These are phyloP conservation scores for Geococcyx californianus DNA, from an alignment of 2,113 vertebrate genomes.

Conservation along the genomic window DNA sequence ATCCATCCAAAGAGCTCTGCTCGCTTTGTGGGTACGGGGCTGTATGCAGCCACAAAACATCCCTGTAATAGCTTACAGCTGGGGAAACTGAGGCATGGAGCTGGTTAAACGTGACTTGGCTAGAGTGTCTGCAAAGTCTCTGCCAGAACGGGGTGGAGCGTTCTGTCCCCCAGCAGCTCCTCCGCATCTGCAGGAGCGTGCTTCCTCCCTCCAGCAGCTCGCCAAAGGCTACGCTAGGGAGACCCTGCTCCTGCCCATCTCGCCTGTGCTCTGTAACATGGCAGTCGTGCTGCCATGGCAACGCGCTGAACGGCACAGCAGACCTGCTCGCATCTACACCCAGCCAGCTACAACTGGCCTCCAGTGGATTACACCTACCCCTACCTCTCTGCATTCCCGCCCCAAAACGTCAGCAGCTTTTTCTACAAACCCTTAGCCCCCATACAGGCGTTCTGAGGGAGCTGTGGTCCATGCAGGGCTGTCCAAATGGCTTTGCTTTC, in stretches of 20 bases:
- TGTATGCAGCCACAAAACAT: constrained; percentile 46
- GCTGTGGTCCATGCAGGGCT: background rate
- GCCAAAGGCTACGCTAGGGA: background rate
- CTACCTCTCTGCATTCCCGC: background rate
- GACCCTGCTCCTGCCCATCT: background rate
- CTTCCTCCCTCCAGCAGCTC: constrained; percentile 13
- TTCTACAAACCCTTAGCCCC: background rate
- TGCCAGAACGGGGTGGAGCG: constrained; percentile 33
- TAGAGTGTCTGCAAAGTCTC: constrained; percentile 5
- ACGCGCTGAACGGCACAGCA: background rate
- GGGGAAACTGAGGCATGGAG: constrained; percentile 66
- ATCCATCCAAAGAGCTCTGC: constrained; percentile 26
- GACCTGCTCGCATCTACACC: background rate
- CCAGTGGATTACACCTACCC: background rate
- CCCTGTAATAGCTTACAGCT: constrained; percentile 46
- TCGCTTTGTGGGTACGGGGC: background rate
- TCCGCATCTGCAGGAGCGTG: constrained; percentile 27
- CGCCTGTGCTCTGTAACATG: background rate
- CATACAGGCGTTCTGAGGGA: background rate
- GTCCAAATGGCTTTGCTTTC: background rate
- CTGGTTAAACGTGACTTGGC: constrained; percentile 60
- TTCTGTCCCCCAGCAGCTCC: background rate
- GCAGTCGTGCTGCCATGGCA: background rate
- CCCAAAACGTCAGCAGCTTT: background rate
- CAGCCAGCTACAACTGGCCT: background rate